Base-by-base conservation (phyloP, 2,113 vertebrate species). In the Anas platyrhynchos region DNA sequence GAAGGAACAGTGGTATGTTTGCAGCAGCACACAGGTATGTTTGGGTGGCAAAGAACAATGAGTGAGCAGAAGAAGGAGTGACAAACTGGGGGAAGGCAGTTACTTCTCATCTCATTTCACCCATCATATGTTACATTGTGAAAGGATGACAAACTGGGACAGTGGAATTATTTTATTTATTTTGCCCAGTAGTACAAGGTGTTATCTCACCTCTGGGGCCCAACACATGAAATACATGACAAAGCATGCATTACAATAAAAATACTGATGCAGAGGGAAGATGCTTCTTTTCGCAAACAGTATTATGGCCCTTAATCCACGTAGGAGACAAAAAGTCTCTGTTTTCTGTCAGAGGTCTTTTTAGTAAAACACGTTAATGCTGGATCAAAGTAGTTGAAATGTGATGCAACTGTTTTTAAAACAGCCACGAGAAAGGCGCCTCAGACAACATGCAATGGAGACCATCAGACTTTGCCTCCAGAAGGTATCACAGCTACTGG, bases 61-160 rank as follows among this genome's bases (percentile, higher is more conserved):
- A 14, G 27, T 0, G 0, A 63, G 13, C 10, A 67, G 41, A 34
- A 72, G n/a, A 44, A 84, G 4, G 17, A 13, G 13, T 91, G 31
- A 81, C 92, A 86, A 44, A 2, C 1, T 5, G 7, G 3, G 11
- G 18, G 13, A 58, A 66, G 12, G 7, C 1, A 2, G 11, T 71
- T 62, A 43, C 0, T 13, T 72, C 59, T 63, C 50, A 4, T 5
- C 8, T 32, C 29, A 17, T 66, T 83, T 32, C 23, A 50, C 31
- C 1, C 11, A 36, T 62, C 2, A 3, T 48, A 12, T 59, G 31
- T 78, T 2, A 0, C 36, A 27, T n/a, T 32, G 43, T 76, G 25
- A 68, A 44, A 52, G 54, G 15, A 38, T 44, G 25, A 69, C 5
- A 68, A 94, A 66, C 11, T 52, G 13, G n/a, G 41, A 9, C 56